A percentile compares a stretch with the other conserved stretches of the same genome.
Conservation (phyloP, 2,888 invertebrate genomes). For the Synanthedon myopaeformis region DNA sequence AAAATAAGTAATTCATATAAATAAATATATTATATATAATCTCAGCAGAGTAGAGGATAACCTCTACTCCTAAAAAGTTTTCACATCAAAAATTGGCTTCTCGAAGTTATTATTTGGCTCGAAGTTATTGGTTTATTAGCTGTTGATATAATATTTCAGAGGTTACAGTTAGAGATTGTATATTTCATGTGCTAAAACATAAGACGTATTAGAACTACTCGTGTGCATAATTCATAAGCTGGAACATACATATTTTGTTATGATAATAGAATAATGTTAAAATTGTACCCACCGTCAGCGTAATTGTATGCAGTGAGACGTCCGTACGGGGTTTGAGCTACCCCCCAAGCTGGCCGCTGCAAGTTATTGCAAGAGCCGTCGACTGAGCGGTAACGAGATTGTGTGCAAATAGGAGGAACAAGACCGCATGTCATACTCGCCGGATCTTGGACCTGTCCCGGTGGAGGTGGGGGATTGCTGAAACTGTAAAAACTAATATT, state of each 20-base stretch:
- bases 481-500: slow-evolving; percentile 28
- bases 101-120: too few relatives aligned
- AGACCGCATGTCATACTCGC: slow-evolving; percentile 60
- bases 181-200: too few relatives aligned
- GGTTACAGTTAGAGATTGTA: too few relatives aligned
- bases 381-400: slow-evolving; percentile 76
- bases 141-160: too few relatives aligned
- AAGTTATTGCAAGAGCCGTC: slow-evolving; percentile 97
- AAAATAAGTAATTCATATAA: too few relatives aligned
- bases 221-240: neutral
- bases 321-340: slow-evolving; percentile 78
- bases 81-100: too few relatives aligned
- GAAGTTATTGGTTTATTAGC: too few relatives aligned
- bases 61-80: too few relatives aligned
- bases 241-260: neutral
- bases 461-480: slow-evolving; percentile 53
- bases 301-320: slow-evolving; percentile 75
- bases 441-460: slow-evolving; percentile 49
- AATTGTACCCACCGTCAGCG: slow-evolving; percentile 71
- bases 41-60: too few relatives aligned
- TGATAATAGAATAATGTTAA: neutral
- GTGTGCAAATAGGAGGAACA: slow-evolving; percentile 54
- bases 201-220: too few relatives aligned
- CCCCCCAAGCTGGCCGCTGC: slow-evolving; percentile 84
- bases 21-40: too few relatives aligned